Conservation (phyloP, 2,797 vertebrate genomes). For the Sciurus carolinensis region DNA sequence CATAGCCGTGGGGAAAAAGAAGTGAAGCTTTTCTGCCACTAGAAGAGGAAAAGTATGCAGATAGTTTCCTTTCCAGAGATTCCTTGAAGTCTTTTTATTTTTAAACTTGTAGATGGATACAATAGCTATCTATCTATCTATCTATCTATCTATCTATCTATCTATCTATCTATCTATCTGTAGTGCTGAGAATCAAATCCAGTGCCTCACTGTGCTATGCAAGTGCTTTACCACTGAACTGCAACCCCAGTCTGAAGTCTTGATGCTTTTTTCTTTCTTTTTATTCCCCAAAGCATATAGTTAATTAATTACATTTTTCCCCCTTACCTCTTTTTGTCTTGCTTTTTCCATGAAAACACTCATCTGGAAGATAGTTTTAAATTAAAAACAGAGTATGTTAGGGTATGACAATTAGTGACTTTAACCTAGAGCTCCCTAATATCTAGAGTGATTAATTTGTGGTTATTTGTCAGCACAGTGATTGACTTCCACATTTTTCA, state of each 20-base stretch:
- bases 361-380: constrained; percentile 36
- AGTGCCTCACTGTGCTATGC: no score
- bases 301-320: constrained; percentile 30
- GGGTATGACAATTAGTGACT: constrained; percentile 23
- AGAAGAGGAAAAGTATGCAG: neutral
- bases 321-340: constrained; percentile 42
- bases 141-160: no score
- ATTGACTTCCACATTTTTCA: constrained; percentile 34
- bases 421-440: neutral
- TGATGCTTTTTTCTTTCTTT: neutral
- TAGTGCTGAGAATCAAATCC: no score
- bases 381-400: constrained; percentile 31
- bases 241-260: neutral
- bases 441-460: constrained; percentile 26
- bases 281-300: neutral
- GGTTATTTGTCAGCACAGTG: neutral
- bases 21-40: constrained; percentile 1
- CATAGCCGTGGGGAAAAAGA: neutral
- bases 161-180: no score
- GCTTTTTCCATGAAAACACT: constrained; percentile 14
- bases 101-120: no score
- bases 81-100: neutral
- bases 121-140: no score
- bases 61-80: neutral
- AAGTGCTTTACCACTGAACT: no score